These are phyloP conservation scores for Phortica variegata DNA, from an alignment of 1,140 invertebrate genomes.

Conservation along the genomic window DNA sequence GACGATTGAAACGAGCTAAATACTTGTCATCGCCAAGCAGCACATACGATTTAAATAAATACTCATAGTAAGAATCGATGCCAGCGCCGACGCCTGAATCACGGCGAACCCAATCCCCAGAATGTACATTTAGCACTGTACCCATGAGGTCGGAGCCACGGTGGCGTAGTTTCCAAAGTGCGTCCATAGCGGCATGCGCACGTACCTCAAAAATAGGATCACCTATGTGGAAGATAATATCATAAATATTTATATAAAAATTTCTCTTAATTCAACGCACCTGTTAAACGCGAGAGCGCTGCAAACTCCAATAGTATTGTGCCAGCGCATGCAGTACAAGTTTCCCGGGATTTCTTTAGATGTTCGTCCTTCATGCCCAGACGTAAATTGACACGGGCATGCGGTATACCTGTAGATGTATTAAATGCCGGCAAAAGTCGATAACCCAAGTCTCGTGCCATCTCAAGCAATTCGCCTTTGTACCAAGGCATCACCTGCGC, in stretches of 20 bases:
- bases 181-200: constrained; percentile 94
- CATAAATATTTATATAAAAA: not conserved
- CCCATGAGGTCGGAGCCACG: constrained; percentile 90
- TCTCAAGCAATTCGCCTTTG: constrained; percentile 79
- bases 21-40: constrained; percentile 87
- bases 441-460: constrained; percentile 92
- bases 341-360: constrained; percentile 78
- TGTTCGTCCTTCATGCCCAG: constrained; percentile 80
- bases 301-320: constrained; percentile 98
- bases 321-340: constrained; percentile 97
- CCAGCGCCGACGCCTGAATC: constrained; percentile 98
- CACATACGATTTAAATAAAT: constrained; percentile 91
- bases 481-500: constrained; percentile 86
- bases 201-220: constrained; percentile 93
- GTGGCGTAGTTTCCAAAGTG: constrained; percentile 92
- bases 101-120: constrained; percentile 93
- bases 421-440: constrained; percentile 95
- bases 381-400: constrained; percentile 89
- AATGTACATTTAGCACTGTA: constrained; percentile 93
- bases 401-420: constrained; percentile 95
- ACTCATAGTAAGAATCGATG: constrained; percentile 99
- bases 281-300: constrained; percentile 88
- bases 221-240: constrained; percentile 7
- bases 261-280: constrained; percentile 54
- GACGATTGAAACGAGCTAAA: constrained; percentile 88